These are phyloP conservation scores for Buathra laborator DNA, from an alignment of 2,888 invertebrate species.

Conservation along the genomic window DNA sequence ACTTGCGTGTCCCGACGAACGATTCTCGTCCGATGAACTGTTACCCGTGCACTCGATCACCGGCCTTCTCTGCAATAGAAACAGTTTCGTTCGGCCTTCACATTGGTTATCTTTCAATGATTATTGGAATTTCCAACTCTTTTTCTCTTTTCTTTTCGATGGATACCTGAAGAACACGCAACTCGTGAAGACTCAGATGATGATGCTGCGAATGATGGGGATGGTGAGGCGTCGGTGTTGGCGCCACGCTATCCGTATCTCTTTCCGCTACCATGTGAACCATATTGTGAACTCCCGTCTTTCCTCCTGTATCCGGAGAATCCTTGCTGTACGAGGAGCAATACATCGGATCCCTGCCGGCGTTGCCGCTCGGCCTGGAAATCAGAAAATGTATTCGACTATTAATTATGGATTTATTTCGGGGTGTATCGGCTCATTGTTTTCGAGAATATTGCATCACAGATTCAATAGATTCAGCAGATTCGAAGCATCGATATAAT, in stretches of 20 bases:
- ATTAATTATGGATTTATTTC: neutral
- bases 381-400: slow-evolving; percentile 14
- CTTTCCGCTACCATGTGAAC: slow-evolving; percentile 87
- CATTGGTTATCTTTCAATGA: slow-evolving; percentile 9
- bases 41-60: slow-evolving; percentile 89
- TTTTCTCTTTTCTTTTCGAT: slow-evolving; percentile 48
- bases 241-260: slow-evolving; percentile 86
- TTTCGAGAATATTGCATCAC: neutral
- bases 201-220: slow-evolving; percentile 87
- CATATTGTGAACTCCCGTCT: slow-evolving; percentile 80
- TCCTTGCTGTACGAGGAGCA: slow-evolving; percentile 79
- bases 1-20: slow-evolving; percentile 96
- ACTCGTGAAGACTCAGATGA: slow-evolving; percentile 88
- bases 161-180: slow-evolving; percentile 87
- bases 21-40: slow-evolving; percentile 95
- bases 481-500: too few species aligned
- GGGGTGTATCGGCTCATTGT: neutral
- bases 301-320: slow-evolving; percentile 76
- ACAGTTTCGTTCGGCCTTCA: slow-evolving; percentile 52
- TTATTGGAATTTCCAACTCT: neutral
- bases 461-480: neutral
- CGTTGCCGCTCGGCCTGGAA: slow-evolving; percentile 81
- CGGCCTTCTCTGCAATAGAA: slow-evolving; percentile 85
- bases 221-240: slow-evolving; percentile 83
- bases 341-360: slow-evolving; percentile 81